Conservation (phyloP, 2,113 vertebrate genomes). For the Lophura nycthemera region DNA sequence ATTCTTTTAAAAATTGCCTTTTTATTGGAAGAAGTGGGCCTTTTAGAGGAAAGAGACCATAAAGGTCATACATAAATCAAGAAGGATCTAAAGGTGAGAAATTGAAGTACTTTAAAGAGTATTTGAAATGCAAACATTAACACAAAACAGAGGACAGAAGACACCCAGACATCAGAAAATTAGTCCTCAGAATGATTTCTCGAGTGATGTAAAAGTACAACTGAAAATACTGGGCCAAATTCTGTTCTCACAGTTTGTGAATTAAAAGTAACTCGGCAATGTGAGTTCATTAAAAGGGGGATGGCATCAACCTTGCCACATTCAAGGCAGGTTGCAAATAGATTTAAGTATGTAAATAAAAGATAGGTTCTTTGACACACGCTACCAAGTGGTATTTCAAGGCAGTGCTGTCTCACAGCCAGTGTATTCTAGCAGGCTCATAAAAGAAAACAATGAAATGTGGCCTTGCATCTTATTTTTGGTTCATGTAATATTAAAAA, state of each 20-base stretch:
- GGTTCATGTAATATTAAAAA: neutral
- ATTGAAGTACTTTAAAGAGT: slow-evolving; percentile 10
- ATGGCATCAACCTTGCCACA: neutral
- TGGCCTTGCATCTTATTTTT: neutral
- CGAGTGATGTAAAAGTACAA: neutral
- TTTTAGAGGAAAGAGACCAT: slow-evolving; percentile 16
- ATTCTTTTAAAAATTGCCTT: neutral
- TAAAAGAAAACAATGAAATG: neutral
- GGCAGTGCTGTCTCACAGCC: neutral
- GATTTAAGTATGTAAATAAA: slow-evolving; percentile 12
- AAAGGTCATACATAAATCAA: neutral
- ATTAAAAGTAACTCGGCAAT: neutral
- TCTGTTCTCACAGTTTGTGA: neutral
- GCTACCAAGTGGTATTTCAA: neutral
- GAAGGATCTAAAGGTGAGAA: slow-evolving; percentile 1
- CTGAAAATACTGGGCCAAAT: neutral
- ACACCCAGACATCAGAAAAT: neutral
- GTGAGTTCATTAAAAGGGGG: neutral
- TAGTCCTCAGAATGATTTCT: neutral
- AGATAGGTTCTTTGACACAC: neutral
- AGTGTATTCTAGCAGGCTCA: neutral
- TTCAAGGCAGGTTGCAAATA: neutral
- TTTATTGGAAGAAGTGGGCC: neutral
- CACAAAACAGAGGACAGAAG: neutral
- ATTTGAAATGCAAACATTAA: slow-evolving; percentile 35